Percentiles rank a stretch among this genome's conserved stretches.
Conservation (phyloP, 2,797 vertebrate species). For the Mus spretus region DNA sequence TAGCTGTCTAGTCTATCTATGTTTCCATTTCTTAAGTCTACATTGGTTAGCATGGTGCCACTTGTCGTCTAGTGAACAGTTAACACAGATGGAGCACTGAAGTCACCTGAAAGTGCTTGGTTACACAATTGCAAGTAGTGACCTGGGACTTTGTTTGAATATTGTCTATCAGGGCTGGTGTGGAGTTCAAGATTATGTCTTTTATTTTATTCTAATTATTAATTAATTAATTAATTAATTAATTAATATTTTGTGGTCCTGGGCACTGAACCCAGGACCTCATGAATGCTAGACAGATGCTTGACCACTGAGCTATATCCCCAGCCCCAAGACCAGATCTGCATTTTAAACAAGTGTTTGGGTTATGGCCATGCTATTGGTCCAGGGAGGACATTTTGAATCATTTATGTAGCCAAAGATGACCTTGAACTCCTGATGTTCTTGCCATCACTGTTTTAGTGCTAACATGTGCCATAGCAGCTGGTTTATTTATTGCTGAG, state of each 20-base stretch:
- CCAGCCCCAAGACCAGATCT: neutral
- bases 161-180: neutral
- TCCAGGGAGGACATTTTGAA: neutral
- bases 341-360: neutral
- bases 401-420: neutral
- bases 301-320: neutral
- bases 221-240: neutral
- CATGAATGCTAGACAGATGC: neutral
- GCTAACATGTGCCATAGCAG: neutral
- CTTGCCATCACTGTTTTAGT: neutral
- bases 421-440: neutral
- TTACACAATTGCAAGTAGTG: conserved; percentile 2
- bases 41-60: neutral
- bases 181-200: neutral
- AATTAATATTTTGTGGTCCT: neutral
- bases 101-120: neutral
- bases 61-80: neutral
- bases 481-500: neutral
- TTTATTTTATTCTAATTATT: neutral
- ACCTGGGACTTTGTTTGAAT: neutral
- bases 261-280: neutral
- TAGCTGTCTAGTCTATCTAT: neutral
- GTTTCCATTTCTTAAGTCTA: neutral
- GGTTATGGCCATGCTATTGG: neutral
- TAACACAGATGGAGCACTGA: neutral